These are phyloP conservation scores for Parotocinclus haroldoi DNA, from an alignment of 2,797 vertebrate genomes.

Conservation along the genomic window DNA sequence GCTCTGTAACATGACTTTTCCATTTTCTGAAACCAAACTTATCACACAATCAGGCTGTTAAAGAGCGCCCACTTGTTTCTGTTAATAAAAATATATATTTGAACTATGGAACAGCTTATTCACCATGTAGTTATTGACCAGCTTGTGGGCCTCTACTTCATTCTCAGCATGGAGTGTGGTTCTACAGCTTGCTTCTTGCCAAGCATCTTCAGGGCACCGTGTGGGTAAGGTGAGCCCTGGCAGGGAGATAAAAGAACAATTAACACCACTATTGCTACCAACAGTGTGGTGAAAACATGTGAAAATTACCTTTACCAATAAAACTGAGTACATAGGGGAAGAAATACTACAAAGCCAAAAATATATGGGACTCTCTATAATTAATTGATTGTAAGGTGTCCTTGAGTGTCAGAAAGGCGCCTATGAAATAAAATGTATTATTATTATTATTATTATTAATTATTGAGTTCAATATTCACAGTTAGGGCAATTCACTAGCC, in stretches of 20 bases:
- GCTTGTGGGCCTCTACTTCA: conserved; percentile 79
- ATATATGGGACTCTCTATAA: too few relatives aligned
- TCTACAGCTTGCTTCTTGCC: conserved; percentile 72
- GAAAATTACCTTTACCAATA: too few relatives aligned
- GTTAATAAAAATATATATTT: neutral
- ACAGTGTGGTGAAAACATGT: too few relatives aligned
- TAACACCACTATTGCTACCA: neutral
- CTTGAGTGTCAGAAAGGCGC: too few relatives aligned
- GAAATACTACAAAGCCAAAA: too few relatives aligned
- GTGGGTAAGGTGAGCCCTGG: conserved; percentile 53
- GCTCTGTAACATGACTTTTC: conserved; percentile 85
- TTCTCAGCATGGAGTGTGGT: conserved; percentile 79
- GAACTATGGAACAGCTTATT: neutral
- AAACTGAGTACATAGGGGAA: too few relatives aligned
- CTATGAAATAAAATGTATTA: too few relatives aligned
- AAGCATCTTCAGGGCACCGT: conserved; percentile 67
- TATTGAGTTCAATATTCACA: too few relatives aligned
- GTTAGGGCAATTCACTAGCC: too few relatives aligned
- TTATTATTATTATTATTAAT: too few relatives aligned
- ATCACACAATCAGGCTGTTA: neutral
- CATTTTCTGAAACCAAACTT: conserved; percentile 91
- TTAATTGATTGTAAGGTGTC: too few relatives aligned
- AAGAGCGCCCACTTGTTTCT: too few relatives aligned
- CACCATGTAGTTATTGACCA: conserved; percentile 86
- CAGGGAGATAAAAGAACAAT: neutral